A percentile compares a stretch with the other conserved stretches of the same genome.
Conservation (phyloP, 2,113 vertebrate species). For the Megatriorchis doriae region DNA sequence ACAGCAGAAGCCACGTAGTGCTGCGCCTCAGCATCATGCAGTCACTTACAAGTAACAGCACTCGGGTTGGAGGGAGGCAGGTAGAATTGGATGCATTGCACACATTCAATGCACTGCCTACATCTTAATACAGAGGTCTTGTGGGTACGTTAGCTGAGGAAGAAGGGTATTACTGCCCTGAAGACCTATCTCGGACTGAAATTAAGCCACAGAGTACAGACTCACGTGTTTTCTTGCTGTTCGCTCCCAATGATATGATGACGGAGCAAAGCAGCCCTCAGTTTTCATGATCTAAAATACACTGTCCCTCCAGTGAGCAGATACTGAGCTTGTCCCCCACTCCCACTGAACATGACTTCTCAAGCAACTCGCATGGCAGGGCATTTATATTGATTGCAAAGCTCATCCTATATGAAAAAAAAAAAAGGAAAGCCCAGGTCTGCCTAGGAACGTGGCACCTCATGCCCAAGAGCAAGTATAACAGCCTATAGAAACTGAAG, state of each 20-base stretch:
- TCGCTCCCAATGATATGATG: neutral
- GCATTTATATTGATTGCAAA: neutral
- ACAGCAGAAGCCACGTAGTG: neutral
- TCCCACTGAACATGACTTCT: neutral
- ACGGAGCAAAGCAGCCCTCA: neutral
- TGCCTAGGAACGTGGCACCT: neutral
- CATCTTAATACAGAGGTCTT: neutral
- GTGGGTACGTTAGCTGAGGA: neutral
- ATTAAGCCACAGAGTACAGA: neutral
- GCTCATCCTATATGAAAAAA: neutral
- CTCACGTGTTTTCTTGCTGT: neutral
- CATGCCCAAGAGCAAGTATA: neutral
- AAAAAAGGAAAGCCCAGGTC: neutral
- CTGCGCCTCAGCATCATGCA: neutral
- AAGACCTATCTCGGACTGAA: neutral
- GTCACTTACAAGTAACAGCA: neutral
- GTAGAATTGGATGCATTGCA: neutral
- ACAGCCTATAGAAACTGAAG: neutral
- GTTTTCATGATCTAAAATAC: neutral
- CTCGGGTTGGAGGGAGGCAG: no score
- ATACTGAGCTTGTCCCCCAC: rapidly evolving
- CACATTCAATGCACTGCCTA: neutral
- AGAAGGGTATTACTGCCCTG: neutral
- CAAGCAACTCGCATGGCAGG: neutral
- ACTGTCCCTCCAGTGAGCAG: neutral